Percentiles rank a stretch among this genome's conserved stretches.
Evolutionary conservation across 2,113 vertebrate genomes (phyloP).

Genomic region (Crotalus horridus): DNA sequence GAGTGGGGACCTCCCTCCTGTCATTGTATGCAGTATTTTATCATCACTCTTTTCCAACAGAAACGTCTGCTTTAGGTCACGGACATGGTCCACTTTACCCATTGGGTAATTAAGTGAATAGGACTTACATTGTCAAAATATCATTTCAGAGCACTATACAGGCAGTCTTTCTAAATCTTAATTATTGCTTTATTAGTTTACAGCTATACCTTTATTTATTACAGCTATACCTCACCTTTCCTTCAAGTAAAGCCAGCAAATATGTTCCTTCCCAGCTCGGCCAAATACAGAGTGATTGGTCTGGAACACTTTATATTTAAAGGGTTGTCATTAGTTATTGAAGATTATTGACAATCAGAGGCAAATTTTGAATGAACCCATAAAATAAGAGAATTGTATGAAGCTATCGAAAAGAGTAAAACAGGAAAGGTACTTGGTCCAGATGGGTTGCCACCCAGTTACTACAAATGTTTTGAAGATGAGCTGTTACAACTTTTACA

Average conservation of each 20-base stretch:
- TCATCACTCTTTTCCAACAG: neutral
- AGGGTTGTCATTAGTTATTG: neutral
- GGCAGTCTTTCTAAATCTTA: neutral
- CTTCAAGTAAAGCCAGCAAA: neutral
- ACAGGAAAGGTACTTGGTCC: neutral
- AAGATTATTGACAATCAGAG: neutral
- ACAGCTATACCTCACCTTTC: neutral
- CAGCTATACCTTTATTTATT: neutral
- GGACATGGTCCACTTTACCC: neutral
- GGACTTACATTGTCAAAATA: neutral
- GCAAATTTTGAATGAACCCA: neutral
- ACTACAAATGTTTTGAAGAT: neutral
- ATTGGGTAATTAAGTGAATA: neutral
- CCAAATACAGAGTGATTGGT: neutral
- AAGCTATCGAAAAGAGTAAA: neutral
- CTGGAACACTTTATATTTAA: neutral
- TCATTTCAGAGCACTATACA: neutral
- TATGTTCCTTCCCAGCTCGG: neutral
- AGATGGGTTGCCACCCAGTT: neutral
- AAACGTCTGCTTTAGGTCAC: neutral
- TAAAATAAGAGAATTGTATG: neutral
- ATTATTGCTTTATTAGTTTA: neutral
- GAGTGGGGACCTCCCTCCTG: neutral
- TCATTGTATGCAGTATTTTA: neutral
- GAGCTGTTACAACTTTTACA: neutral